Evolutionary conservation across 2,113 vertebrate species (phyloP).

Genomic region (Thunnus maccoyii): DNA sequence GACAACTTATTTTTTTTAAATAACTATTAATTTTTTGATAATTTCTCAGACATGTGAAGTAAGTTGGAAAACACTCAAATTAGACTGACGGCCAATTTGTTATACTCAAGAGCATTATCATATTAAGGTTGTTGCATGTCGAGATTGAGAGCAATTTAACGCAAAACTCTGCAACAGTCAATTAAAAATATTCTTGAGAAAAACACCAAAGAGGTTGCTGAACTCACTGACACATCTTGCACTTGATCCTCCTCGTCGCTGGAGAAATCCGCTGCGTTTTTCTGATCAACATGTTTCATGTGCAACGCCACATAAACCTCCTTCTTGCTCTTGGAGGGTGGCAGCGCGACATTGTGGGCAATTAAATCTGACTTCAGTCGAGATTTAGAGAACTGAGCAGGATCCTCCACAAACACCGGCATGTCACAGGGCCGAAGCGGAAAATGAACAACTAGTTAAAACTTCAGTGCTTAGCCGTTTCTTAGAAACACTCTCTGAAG

Average conservation of each 20-base stretch:
- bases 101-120: too few species aligned
- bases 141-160: background rate
- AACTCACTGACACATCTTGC: constrained; percentile 76
- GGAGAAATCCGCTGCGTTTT: constrained; percentile 79
- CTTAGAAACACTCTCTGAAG: background rate
- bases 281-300: constrained; percentile 72
- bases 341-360: constrained; percentile 80
- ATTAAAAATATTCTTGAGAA: background rate
- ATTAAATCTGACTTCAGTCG: constrained; percentile 81
- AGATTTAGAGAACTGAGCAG: constrained; percentile 77
- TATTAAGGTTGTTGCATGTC: too few species aligned
- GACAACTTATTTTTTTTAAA: background rate
- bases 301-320: constrained; percentile 79
- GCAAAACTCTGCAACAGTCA: background rate
- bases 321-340: constrained; percentile 77
- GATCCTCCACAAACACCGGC: constrained; percentile 79
- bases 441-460: background rate
- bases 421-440: constrained; percentile 58
- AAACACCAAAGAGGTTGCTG: background rate
- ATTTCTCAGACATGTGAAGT: background rate
- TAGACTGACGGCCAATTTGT: background rate
- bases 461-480: background rate
- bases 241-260: constrained; percentile 85
- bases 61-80: background rate
- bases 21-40: too few species aligned